Base-by-base conservation (phyloP, 2,797 vertebrate genomes). In the Schizopygopsis pylzovi region DNA sequence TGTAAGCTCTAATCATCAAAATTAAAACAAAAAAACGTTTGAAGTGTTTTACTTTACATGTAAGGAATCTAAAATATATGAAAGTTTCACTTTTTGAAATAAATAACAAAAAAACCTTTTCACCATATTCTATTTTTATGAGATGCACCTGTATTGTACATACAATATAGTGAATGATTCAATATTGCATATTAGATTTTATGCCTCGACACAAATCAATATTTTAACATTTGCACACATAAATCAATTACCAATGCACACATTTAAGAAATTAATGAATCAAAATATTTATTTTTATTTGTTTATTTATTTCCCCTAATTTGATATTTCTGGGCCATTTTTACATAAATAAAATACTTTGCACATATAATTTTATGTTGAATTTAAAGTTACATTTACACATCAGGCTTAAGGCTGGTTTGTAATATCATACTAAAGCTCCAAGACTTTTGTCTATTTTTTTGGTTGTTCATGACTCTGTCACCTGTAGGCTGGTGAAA, bases 401-500 rank as follows among this genome's bases (percentile, higher is more conserved):
- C 7, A n/a, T 76, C 18, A 54, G 28, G 4, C n/a, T 80, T 43
- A 16, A 7, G 13, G 13, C 9, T 28, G 0, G 0, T n/a, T 68
- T 63, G 10, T 25, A 56, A 56, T 41, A 52, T 68, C 25, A 4
- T 12, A 49, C 41, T 47, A 49, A 67, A 67, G 47, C 18, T 8
- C 41, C 4, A n/a, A 82, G 22, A 56, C 33, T 56, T 81, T 70
- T 43, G 63, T 81, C 63, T 71, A 39, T 71, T 18, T n/a, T 68
- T 52, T 52, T n/a, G 10, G 18, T 37, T 11, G 65, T 28, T 82
- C 80, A 59, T 82, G 49, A 28, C 28, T 80, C 43, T 37, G 79
- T 81, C 80, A 82, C 37, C 52, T 72, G 80, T 56, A 71, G 37
- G 81, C 47, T 56, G 67, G 22, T 82, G 67, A 71, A 68, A 25